Base-by-base conservation (phyloP, 2,888 invertebrate species). In the Thera obeliscata region DNA sequence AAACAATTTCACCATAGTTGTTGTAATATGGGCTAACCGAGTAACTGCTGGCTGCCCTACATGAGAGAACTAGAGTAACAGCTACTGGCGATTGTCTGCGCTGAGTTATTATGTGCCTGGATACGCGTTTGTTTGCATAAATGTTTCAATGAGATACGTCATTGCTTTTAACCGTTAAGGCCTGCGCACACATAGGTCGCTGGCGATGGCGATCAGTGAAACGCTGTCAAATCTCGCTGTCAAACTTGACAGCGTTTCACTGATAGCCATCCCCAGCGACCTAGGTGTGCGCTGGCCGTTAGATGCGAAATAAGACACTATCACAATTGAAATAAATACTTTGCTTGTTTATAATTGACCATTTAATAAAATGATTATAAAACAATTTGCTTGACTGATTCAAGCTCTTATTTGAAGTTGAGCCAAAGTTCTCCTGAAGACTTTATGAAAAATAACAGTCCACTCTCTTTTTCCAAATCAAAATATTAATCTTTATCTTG, bases 111-210 rank as follows among this genome's bases (percentile, higher is more conserved):
- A 75, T 77, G 72, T 74, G 67, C 73, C 69, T 72, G 74, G 70
- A 76, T 74, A 79, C 76, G 75, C 77, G 77, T 76, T 77, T 82
- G 79, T 84, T 85, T 83, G 78, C 71, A 79, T 84, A 85, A 85
- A 82, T 86, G 83, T 76, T 79, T 79, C 71, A 80, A 78, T 76
- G 76, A 76, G 63, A 74, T 84, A 82, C 81, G 82, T 82, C 81
- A 84, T 61, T 71, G 69, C 72, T 73, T 67, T 36, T 11, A 11
- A 11, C 55, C 35, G 36, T 55, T 38, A 38, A 6, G 22, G 22
- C 22, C 22, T 22, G 22, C 22, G 22, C 22, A 22, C 22, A 22
- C 22, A 22, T 22, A 0, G 22, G 22, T 22, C 22, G 22, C 22
- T 22, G 22, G 22, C 22, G 22, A 22, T 22, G 22, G 22, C 22